Conservation (phyloP, 1,140 invertebrate species). For the Oryctes rhinoceros region DNA sequence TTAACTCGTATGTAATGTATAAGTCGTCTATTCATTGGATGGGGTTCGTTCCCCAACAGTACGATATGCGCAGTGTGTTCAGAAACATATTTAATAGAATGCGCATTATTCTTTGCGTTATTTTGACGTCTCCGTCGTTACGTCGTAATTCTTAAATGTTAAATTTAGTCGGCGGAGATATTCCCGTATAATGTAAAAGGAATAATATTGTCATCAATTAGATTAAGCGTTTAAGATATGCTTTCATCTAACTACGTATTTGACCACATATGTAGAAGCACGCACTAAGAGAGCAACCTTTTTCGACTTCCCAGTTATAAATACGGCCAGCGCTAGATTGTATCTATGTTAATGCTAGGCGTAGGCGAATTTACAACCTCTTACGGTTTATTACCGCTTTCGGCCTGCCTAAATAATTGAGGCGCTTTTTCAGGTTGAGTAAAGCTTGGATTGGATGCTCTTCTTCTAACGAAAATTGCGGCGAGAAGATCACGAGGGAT, state of each 20-base stretch:
- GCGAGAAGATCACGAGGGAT: neutral
- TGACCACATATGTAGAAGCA: neutral
- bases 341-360: constrained; percentile 14
- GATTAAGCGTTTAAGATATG: neutral
- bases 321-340: neutral
- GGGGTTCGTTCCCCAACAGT: too few relatives aligned
- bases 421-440: neutral
- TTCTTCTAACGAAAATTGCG: neutral
- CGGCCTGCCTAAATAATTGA: constrained; percentile 8
- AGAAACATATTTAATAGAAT: too few relatives aligned
- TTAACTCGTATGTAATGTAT: too few relatives aligned
- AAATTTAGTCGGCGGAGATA: too few relatives aligned
- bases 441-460: neutral
- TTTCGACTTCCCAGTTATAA: constrained; percentile 4
- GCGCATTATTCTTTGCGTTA: too few relatives aligned
- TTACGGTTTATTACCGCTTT: constrained; percentile 11
- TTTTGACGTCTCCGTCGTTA: too few relatives aligned
- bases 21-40: too few relatives aligned
- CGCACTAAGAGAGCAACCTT: constrained; percentile 6
- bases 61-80: too few relatives aligned
- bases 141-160: too few relatives aligned
- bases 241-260: too few relatives aligned
- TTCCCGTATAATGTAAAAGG: too few relatives aligned
- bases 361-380: constrained; percentile 8
- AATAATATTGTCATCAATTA: neutral